Evolutionary conservation across 1,140 invertebrate genomes (phyloP), one percentile per base, ranked within the genome.

Genomic region (Psix sp.): DNA sequence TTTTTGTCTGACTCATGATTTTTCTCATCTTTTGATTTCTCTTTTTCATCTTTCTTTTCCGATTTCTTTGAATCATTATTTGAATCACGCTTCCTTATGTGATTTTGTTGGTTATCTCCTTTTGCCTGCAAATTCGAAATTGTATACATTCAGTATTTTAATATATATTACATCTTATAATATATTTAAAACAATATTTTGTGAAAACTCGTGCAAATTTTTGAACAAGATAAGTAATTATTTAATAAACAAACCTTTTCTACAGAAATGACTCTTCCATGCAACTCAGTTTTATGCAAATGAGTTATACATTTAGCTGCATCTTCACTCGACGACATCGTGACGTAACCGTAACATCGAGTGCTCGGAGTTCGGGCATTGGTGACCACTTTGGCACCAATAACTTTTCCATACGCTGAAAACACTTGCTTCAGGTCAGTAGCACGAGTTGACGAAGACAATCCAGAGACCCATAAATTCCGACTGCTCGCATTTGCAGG

Each of bases 311-410:
- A 97, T 74, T 94, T 94, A 13, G 93, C 91, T 4, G 96, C 95
- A 87, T 98, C 96, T 62, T 94, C 94, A 26, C 92, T 90, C 14
- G 93, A 93, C 0, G 92, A 92, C 95, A 98, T 97, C 0, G 95
- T 97, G 2, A 98, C 95, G 84, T 97, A 97, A 20, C 96, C 97
- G 84, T 97, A 98, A 84, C 96, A 98, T 45, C 94, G 91, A 13
- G 95, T 93, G 14, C 95, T 95, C 1, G 96, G 95, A 17, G 94
- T 95, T 48, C 93, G 90, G 0, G 96, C 95, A 87, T 97, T 98
- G 1, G 96, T 97, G 0, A 98, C 96, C n/a, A 98, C 94, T 88
- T 98, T 98, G 0, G 96, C 96, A 46, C 95, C 95, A 79, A 96
- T 92, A 3, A 98, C 96, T 90, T 98, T 98, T 75, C 96, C 96